These are phyloP conservation scores for Alauda arvensis DNA, from an alignment of 2,797 vertebrate genomes.

Conservation along the genomic window DNA sequence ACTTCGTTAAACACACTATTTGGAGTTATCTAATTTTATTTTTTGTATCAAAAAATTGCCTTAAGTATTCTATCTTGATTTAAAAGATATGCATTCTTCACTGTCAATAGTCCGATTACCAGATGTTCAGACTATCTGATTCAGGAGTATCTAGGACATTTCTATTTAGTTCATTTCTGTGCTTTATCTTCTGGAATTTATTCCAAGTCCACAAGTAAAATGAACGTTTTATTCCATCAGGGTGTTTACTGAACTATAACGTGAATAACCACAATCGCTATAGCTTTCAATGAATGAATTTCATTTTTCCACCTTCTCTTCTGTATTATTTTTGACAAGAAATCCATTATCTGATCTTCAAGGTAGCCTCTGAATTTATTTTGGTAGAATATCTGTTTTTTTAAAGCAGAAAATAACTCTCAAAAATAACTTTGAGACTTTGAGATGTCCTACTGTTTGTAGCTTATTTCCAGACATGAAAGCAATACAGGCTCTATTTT, in stretches of 20 bases:
- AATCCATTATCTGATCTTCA: constrained; percentile 1
- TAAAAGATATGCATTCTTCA: background rate
- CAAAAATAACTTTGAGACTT: background rate
- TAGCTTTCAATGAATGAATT: background rate
- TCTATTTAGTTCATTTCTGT: background rate
- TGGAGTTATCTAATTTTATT: background rate
- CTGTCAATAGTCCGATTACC: background rate
- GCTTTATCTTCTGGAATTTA: background rate
- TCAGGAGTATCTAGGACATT: background rate
- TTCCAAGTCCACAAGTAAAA: background rate
- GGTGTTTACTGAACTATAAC: background rate
- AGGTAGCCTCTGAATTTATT: background rate
- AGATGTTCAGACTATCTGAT: background rate
- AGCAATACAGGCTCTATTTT: background rate
- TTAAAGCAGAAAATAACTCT: background rate
- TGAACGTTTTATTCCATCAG: background rate
- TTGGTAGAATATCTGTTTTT: background rate
- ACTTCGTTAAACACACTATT: background rate
- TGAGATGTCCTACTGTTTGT: background rate
- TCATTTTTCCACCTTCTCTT: background rate
- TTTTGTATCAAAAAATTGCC: background rate
- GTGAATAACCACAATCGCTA: background rate
- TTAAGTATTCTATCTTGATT: background rate
- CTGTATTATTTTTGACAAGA: background rate
- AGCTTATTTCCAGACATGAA: background rate